Conservation (phyloP, 2,113 vertebrate species). For the Seriola quinqueradiata region DNA sequence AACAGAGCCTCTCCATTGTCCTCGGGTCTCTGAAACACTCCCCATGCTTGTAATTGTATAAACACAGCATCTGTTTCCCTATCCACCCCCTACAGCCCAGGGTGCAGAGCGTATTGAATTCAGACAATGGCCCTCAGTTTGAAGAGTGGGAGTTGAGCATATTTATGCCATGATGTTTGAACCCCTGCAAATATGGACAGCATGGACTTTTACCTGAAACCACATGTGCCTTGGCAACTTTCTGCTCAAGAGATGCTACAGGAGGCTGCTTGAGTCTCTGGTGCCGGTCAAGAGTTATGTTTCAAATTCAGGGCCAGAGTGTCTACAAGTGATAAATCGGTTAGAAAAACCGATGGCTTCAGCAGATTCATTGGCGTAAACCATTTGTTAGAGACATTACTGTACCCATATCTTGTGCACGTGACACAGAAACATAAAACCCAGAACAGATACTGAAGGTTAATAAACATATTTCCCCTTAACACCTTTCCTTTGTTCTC, state of each 20-base stretch:
- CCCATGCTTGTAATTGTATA: conserved; percentile 82
- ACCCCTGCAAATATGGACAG: conserved; percentile 56
- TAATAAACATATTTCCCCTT: background rate
- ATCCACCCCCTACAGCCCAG: conserved; percentile 69
- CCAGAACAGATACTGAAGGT: background rate
- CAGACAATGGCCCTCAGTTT: conserved; percentile 77
- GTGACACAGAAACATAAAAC: background rate
- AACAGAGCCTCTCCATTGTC: conserved; percentile 82
- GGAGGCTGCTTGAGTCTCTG: conserved; percentile 1
- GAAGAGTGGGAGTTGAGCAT: conserved; percentile 69
- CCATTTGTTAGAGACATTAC: background rate
- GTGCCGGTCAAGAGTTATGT: background rate
- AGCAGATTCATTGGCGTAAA: background rate
- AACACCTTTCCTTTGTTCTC: conserved; percentile 14
- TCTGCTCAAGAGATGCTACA: conserved; percentile 8
- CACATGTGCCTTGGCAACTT: conserved; percentile 48
- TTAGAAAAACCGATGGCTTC: background rate
- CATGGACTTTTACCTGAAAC: conserved; percentile 64
- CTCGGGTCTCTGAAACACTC: conserved; percentile 65
- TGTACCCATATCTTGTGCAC: conserved; percentile 1
- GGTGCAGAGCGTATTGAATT: conserved; percentile 63
- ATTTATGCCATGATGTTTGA: conserved; percentile 77
- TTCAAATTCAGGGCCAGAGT: background rate
- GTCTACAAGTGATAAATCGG: background rate
- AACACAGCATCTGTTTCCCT: conserved; percentile 81